Evolutionary conservation across 1,140 invertebrate species (phyloP), one percentile per base, ranked within the genome.

Genomic region (Drosophila pallidifrons): DNA sequence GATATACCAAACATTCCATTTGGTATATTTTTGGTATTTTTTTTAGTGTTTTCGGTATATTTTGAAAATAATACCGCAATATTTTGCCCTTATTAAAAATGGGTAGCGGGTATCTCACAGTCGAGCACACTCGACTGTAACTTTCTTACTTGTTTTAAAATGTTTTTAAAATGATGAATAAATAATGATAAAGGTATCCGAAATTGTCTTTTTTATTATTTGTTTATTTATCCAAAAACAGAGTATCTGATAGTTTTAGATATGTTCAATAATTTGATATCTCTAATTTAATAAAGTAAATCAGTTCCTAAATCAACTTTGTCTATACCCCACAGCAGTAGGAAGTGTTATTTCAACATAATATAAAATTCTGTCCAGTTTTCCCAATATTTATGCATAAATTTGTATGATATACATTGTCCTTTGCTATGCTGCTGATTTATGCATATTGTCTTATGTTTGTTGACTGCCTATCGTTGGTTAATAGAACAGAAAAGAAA

Each of bases 301-400:
- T 51, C 32, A 63, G 7, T 38, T 49, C 47, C 16, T 25, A 28
- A 15, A 64, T 51, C 60, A 51, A 51, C 46, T 51, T 64, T 52
- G 16, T 7, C 3, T 1, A 10, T 63, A 4, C 10, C 35, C 32
- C 55, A 43, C 43, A 8, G 5, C 28, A 13, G n/a, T 3, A 52
- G 49, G 10, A 54, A 54, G 8, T 54, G 1, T 30, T 52, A 32
- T 54, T 54, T 25, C 20, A 4, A 25, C 20, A 54, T 54, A 32
- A 54, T 52, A 30, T 57, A n/a, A 54, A 38, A 52, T 57, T 32
- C 10, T 10, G 28, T 54, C 45, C 58, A 54, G 38, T 54, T 70
- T 70, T 70, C 28, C 28, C 15, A 71, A 71, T 57, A 64, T 71
- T 64, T 64, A 64, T 64, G 68, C 59, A 70, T 70, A 63, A 61